A percentile compares a stretch with the other conserved stretches of the same genome.
phyloP scores from a whole-genome alignment of 2,113 vertebrate genomes.

The Elaphurus davidianus region DNA sequence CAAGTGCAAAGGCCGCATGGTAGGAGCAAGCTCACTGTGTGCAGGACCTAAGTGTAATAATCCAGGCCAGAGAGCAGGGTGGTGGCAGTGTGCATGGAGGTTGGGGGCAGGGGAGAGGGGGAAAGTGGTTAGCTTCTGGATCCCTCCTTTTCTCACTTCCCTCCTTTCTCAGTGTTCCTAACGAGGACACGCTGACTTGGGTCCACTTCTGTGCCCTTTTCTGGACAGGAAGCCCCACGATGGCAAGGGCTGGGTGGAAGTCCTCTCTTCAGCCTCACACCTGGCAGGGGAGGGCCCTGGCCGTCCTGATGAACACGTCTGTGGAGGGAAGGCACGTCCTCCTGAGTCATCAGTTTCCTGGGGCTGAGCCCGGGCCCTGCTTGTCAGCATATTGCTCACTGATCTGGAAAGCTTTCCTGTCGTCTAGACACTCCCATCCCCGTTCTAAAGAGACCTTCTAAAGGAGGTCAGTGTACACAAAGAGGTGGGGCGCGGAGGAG shows the following conservation, averaged over 20 bases:
- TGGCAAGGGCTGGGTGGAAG: background rate
- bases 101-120: accelerated
- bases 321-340: background rate
- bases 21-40: background rate
- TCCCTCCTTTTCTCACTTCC: background rate
- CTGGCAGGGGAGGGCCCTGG: background rate
- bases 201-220: background rate
- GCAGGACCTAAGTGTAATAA: background rate
- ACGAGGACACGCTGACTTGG: background rate
- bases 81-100: background rate
- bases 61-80: background rate
- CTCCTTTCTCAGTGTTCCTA: background rate
- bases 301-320: background rate
- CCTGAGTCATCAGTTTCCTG: background rate
- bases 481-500: background rate
- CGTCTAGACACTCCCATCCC: background rate
- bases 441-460: background rate
- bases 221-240: background rate
- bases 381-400: background rate
- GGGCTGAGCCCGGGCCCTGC: background rate
- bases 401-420: background rate
- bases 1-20: background rate
- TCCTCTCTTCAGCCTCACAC: background rate
- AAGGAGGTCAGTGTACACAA: background rate
- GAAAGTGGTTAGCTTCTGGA: background rate